A percentile compares a stretch with the other conserved stretches of the same genome.
Evolutionary conservation across 2,113 vertebrate genomes (phyloP).

Genomic region (Falco punctatus): DNA sequence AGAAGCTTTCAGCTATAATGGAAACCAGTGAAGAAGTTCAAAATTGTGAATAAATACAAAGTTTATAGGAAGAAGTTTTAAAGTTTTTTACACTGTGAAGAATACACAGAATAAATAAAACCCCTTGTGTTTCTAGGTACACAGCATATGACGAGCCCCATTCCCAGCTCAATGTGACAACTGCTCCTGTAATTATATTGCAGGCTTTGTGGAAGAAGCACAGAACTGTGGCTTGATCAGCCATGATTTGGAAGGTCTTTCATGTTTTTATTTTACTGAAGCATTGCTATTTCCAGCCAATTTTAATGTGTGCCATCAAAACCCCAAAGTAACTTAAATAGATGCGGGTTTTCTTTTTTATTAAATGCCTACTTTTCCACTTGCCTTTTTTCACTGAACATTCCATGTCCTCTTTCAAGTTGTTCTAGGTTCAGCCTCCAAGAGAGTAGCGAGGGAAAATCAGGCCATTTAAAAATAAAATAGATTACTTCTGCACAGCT

Average conservation of each 20-base stretch:
- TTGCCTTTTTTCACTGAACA: neutral
- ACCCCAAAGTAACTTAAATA: neutral
- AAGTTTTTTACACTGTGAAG: neutral
- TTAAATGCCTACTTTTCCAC: neutral
- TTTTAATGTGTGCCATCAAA: conserved; percentile 14
- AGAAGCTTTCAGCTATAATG: neutral
- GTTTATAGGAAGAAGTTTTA: neutral
- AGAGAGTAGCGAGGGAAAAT: neutral
- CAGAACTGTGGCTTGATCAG: neutral
- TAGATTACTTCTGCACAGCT: conserved; percentile 42
- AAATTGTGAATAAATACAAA: neutral
- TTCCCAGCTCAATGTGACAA: neutral
- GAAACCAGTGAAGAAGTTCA: neutral
- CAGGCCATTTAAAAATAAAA: conserved; percentile 50
- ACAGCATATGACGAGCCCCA: neutral
- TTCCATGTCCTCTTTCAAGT: neutral
- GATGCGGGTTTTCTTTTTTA: neutral
- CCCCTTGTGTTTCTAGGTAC: neutral
- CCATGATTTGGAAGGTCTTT: neutral
- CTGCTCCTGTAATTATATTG: neutral
- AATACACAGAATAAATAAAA: neutral
- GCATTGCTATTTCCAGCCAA: conserved; percentile 12
- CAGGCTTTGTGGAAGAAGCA: neutral
- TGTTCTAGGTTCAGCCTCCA: conserved; percentile 23
- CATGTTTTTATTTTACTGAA: conserved; percentile 11